Base-by-base conservation (phyloP, 2,797 vertebrate genomes). In the Moxostoma hubbsi region DNA sequence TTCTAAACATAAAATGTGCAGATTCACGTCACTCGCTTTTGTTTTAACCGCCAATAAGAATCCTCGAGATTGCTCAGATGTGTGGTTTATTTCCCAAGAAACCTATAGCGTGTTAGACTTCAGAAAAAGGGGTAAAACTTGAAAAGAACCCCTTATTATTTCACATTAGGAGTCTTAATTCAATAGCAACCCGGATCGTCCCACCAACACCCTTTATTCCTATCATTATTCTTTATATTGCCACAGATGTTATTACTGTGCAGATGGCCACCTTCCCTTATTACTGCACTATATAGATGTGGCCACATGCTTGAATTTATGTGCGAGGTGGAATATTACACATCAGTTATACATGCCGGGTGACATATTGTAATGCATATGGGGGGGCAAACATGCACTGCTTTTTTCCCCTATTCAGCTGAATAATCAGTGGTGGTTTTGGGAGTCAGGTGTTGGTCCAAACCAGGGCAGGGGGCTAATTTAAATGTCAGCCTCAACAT, bases 141-240 rank as follows among this genome's bases (percentile, higher is more conserved):
- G 59, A 82, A 84, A 88, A 88, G 82, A 88, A 79, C 75, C 91
- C 83, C 89, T 91, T 90, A 90, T 85, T 89, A 82, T 90, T 91
- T 79, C 85, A 88, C 87, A 93, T 89, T 92, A 91, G 91, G 90
- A 91, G 90, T 90, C 89, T 89, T 92, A 96, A 96, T 94, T 93
- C 91, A 92, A 95, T 94, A 90, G 87, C 82, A 85, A 91, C 89
- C 89, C 89, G 90, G 88, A 87, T 92, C 88, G 88, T 91, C 88
- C 93, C 92, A 93, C 94, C 89, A 94, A 91, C 90, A 90, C 89
- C 92, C 93, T 94, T 93, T 36, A 36, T 36, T 90, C 92, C 92
- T 92, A 72, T 93, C 93, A 95, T 97, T 96, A 93, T 88, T 97
- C 94, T 96, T 93, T 94, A 95, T 36, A 91, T 94, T 94, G 90